phyloP scores from a whole-genome alignment of 2,888 invertebrate genomes.

The Podabrus alpinus region DNA sequence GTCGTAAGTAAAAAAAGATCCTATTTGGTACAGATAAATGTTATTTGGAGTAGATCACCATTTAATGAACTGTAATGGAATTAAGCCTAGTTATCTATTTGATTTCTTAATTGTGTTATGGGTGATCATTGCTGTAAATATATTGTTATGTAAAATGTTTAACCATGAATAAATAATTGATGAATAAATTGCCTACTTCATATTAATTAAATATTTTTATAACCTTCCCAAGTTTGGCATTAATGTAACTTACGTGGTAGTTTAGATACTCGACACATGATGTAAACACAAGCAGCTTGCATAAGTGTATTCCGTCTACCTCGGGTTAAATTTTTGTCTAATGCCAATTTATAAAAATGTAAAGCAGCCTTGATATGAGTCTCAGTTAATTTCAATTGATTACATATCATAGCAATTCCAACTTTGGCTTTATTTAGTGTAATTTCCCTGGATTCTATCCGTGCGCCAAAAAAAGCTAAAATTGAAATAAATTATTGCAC shows the following conservation, averaged over 20 bases:
- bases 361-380: constrained; percentile 93
- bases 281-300: constrained; percentile 95
- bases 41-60: too few relatives aligned
- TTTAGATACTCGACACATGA: constrained; percentile 93
- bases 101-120: too few relatives aligned
- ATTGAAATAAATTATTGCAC: neutral
- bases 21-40: too few relatives aligned
- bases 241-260: constrained; percentile 74
- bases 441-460: constrained; percentile 89
- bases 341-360: constrained; percentile 91
- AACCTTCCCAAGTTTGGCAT: neutral
- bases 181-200: too few relatives aligned
- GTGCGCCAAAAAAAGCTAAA: constrained; percentile 76
- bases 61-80: too few relatives aligned
- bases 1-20: too few relatives aligned
- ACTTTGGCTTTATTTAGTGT: constrained; percentile 87
- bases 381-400: constrained; percentile 85
- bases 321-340: constrained; percentile 81
- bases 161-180: too few relatives aligned
- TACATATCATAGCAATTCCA: constrained; percentile 83
- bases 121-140: too few relatives aligned
- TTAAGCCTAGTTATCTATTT: too few relatives aligned
- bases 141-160: too few relatives aligned
- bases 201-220: too few relatives aligned
- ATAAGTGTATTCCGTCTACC: constrained; percentile 90